Percentiles rank a stretch among this genome's conserved stretches.
Evolutionary conservation across 1,140 invertebrate genomes (phyloP).

Genomic region (Danaus melanippus): DNA sequence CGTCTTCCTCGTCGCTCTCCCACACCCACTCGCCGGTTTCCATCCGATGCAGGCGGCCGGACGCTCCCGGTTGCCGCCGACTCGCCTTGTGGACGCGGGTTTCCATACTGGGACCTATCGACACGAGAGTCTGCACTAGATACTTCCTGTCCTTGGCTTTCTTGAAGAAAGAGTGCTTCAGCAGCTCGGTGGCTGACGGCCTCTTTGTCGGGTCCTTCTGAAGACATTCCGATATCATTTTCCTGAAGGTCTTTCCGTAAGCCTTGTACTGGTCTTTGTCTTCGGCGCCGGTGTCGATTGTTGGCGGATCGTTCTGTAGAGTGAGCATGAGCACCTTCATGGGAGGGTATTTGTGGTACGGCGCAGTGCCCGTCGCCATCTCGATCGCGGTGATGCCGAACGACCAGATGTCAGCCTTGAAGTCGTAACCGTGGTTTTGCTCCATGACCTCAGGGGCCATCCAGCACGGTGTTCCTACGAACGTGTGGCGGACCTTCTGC

Average conservation of each 20-base stretch:
- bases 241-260: constrained; percentile 97
- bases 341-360: constrained; percentile 99
- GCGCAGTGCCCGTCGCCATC: constrained; percentile 98
- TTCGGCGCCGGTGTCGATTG: constrained; percentile 88
- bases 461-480: constrained; percentile 99
- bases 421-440: constrained; percentile 99
- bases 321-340: constrained; percentile 99
- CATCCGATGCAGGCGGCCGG: constrained; percentile 92
- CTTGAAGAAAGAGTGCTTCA: constrained; percentile 99
- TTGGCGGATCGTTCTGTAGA: constrained; percentile 98
- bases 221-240: constrained; percentile 96
- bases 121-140: constrained; percentile 91
- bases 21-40: constrained; percentile 98
- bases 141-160: constrained; percentile 99
- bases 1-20: constrained; percentile 85
- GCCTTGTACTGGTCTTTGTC: constrained; percentile 99
- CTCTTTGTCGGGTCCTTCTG: constrained; percentile 96
- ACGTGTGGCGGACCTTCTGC: constrained; percentile 97
- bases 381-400: constrained; percentile 99
- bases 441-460: constrained; percentile 99
- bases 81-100: constrained; percentile 91
- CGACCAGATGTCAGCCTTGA: constrained; percentile 99
- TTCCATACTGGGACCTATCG: constrained; percentile 89
- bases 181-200: constrained; percentile 96
- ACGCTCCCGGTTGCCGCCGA: constrained; percentile 89